These are phyloP conservation scores for Onychomys arenicola DNA, from an alignment of 2,797 vertebrate genomes.

Conservation along the genomic window DNA sequence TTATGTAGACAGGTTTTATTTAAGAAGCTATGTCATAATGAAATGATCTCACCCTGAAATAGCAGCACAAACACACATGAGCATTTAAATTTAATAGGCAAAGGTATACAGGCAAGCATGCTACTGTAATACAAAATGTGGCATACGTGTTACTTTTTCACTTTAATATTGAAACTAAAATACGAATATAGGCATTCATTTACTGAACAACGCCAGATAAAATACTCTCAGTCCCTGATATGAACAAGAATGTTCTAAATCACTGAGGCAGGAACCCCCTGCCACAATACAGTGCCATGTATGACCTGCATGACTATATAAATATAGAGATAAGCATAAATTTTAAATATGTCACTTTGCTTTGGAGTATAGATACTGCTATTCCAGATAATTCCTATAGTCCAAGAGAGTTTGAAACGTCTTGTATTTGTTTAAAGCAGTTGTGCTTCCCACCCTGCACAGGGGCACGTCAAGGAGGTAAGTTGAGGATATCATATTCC, in stretches of 20 bases:
- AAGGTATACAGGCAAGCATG: not conserved
- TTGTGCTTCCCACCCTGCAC: not conserved
- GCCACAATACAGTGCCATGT: not conserved
- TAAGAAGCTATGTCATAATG: not conserved
- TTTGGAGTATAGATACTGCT: not conserved
- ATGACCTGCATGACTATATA: too few relatives aligned
- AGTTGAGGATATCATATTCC: not conserved
- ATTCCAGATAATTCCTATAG: not conserved
- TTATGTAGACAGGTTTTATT: not conserved
- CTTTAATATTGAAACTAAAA: not conserved
- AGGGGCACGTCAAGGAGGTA: not conserved
- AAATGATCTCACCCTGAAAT: not conserved
- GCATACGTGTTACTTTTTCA: not conserved
- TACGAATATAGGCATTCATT: not conserved
- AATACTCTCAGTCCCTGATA: not conserved
- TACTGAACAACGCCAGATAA: not conserved
- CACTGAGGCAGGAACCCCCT: not conserved
- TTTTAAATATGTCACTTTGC: not conserved
- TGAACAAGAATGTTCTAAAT: not conserved
- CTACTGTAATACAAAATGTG: not conserved
- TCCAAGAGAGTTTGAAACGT: not conserved
- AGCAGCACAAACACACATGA: not conserved
- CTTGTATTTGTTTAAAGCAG: not conserved
- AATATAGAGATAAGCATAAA: not conserved
- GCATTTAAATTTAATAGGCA: not conserved